phyloP scores from a whole-genome alignment of 2,797 vertebrate genomes.

The Cossypha dichroa region DNA sequence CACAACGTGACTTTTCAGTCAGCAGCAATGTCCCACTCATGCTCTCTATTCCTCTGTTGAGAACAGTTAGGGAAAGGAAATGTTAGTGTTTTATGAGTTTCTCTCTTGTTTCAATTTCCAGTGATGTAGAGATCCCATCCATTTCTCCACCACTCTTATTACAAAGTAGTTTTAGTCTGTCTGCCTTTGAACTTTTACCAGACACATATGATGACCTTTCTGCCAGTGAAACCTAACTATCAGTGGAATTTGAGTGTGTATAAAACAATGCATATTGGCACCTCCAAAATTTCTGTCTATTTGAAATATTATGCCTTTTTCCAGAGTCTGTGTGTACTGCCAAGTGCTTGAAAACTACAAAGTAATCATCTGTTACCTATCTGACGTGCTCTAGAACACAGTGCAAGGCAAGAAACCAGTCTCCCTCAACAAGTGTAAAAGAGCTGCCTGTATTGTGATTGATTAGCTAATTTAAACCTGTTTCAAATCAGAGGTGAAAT shows the following conservation, averaged over 20 bases:
- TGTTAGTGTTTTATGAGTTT: background rate
- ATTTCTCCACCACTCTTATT: background rate
- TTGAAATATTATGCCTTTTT: background rate
- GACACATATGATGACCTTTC: background rate
- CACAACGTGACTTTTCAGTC: background rate
- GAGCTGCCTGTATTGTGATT: background rate
- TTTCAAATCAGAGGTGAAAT: background rate
- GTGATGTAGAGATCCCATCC: background rate
- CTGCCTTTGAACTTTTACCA: background rate
- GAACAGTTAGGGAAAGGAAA: background rate
- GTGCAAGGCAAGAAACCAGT: background rate
- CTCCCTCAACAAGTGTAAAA: background rate
- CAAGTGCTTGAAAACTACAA: background rate
- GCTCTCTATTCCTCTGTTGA: background rate
- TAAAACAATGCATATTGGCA: background rate
- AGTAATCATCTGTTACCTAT: background rate
- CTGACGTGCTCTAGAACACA: rapidly evolving
- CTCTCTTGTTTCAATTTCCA: background rate
- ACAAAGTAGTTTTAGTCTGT: background rate
- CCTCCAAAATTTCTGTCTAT: background rate
- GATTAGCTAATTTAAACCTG: background rate
- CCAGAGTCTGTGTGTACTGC: background rate
- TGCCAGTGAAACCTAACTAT: background rate
- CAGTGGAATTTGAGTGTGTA: background rate
- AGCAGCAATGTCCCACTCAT: background rate